Base-by-base conservation (phyloP, 2,113 vertebrate species). In the Salminus brasiliensis region DNA sequence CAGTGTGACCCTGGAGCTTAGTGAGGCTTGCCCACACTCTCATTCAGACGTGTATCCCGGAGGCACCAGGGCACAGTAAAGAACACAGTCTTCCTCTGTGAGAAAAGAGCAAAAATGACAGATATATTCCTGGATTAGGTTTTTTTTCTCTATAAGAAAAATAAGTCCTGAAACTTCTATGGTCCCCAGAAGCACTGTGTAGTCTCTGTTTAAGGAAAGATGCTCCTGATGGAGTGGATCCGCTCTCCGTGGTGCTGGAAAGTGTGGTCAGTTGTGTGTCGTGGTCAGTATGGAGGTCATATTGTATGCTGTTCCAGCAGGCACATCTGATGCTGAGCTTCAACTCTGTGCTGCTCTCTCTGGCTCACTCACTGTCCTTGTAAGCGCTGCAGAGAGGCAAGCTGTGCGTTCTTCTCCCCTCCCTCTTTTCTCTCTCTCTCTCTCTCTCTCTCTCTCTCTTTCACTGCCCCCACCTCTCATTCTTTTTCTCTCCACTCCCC, bases 361-460 rank as follows among this genome's bases (percentile, higher is more conserved):
- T 81, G 21, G 18, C 30, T 73, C 55, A 63, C 65, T 70, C 82
- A 55, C 84, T 90, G 85, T 88, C 90, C 80, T 90, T 89, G 85
- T 72, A 85, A 85, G 69, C 45, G 49, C 82, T 84, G 70, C 72
- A 78, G 75, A 83, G 76, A 83, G 76, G 47, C 68, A 71, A 59
- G 81, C 72, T 63, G 78, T 74, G 80, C 80, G 74, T 41, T 68
- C 57, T 57, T 13, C 74, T 82, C 74, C n/a, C 81, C 83, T 83
- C 74, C 75, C 55, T 81, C 73, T 77, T 67, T 83, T 79, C 47
- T 45, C 73, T 57, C 49, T 72, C 9, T 78, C 76, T 76, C 52
- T 70, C 69, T 72, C 82, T 55, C n/a, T 41, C 75, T 27, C 74
- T 36, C 72, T 72, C 63, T 29, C 63, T 63, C 63, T 21, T 43